Base-by-base conservation (phyloP, 2,113 vertebrate genomes). In the Protomyctophum bolini region DNA sequence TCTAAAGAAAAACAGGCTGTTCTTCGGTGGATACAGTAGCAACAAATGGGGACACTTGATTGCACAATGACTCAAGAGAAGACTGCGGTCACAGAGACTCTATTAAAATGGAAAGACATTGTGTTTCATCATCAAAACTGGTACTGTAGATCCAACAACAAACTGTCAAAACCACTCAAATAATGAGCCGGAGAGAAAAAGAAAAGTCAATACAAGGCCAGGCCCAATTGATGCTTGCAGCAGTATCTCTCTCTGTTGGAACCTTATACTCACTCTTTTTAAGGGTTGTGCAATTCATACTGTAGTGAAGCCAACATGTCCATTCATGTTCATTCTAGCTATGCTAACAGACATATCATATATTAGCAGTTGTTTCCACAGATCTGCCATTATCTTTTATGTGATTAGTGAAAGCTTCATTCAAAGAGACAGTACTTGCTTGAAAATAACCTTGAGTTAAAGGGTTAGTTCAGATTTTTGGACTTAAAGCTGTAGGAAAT, bases 11-110 rank as follows among this genome's bases (percentile, higher is more conserved):
- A 55, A 68, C 77, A 74, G 66, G 21, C 10, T 47, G 7, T 66
- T 28, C 54, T 63, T 33, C 5, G 15, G 49, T 50, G 60, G 68
- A 80, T 65, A 60, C 14, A 69, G 50, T 52, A n/a, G 52, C 57
- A 56, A 49, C 4, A 12, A 77, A 76, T 48, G 54, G 46, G 46
- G 59, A 66, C 57, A 65, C 64, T 3, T 72, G 81, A 83, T 82
- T 76, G 67, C 74, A 51, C 46, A 45, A 72, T 68, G 83, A 77
- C 66, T 75, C 57, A 33, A 28, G 61, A 79, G 72, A 75, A 70
- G 72, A 81, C 63, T 59, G 33, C 47, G 78, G 76, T 86, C 75
- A 79, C 33, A 10, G 52, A 66, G 68, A 81, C 70, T 76, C 72
- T 49, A 48, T 11, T 65, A 60, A 66, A 55, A 70, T 6, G 14